A percentile compares a stretch with the other conserved stretches of the same genome.
Evolutionary conservation across 1,140 invertebrate species (phyloP).

Genomic region (Hypsibius dujardini): DNA sequence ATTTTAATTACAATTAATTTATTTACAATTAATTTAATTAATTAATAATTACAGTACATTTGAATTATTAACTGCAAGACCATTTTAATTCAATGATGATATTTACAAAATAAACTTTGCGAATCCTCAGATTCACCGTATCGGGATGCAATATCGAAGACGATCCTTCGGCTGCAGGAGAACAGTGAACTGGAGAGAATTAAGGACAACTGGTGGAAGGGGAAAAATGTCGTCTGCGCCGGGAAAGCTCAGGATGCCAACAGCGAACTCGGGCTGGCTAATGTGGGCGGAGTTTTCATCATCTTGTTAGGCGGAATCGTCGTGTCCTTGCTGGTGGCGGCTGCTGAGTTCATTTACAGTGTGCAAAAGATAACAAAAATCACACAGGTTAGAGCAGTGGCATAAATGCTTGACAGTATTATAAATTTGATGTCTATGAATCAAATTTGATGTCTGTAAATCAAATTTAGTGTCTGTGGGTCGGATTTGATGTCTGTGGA

Average conservation of each 20-base stretch:
- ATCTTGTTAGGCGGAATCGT: conserved; percentile 46
- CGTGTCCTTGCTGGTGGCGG: conserved; percentile 32
- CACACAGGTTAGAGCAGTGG: too few relatives aligned
- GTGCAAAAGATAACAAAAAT: conserved; percentile 45
- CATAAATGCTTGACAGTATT: too few relatives aligned
- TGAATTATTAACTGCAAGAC: too few relatives aligned
- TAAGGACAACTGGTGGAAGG: conserved; percentile 34
- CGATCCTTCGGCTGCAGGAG: conserved; percentile 61
- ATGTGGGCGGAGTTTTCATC: conserved; percentile 76
- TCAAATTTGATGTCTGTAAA: too few relatives aligned
- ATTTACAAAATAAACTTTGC: background rate
- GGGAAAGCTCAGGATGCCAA: conserved; percentile 24
- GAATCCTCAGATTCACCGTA: conserved; percentile 49
- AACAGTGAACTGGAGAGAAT: conserved; percentile 50
- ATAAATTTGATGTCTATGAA: too few relatives aligned
- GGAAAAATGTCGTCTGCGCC: background rate
- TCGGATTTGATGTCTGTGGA: too few relatives aligned
- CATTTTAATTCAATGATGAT: too few relatives aligned
- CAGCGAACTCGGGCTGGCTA: conserved; percentile 44
- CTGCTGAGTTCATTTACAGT: conserved; percentile 62
- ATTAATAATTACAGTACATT: too few relatives aligned
- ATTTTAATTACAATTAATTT: too few relatives aligned
- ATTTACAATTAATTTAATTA: too few relatives aligned
- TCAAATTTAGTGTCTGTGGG: too few relatives aligned
- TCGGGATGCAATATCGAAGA: conserved; percentile 50